Percentiles rank a stretch among this genome's conserved stretches.
Conservation (phyloP, 2,797 vertebrate genomes). For the Catostomus latipinnis region DNA sequence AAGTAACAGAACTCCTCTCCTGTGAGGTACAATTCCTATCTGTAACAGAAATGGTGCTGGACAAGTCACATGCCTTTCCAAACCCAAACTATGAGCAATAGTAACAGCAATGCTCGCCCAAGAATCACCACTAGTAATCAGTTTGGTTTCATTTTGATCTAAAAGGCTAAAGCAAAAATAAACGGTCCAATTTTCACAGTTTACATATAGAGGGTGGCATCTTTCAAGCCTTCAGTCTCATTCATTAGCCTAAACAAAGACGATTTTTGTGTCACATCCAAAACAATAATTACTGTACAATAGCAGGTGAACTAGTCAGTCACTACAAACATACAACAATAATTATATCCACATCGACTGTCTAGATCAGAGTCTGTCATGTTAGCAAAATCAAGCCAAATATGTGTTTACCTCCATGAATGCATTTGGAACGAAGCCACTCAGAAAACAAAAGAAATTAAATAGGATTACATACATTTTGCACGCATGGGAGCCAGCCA, state of each 20-base stretch:
- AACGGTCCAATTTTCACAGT: no score
- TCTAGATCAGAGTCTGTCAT: constrained; percentile 12
- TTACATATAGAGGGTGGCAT: background rate
- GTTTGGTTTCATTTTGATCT: background rate
- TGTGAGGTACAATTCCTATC: no score
- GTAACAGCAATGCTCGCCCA: no score
- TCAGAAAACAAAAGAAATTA: constrained; percentile 31
- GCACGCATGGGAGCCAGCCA: background rate
- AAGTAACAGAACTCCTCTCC: no score
- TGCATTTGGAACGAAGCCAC: constrained; percentile 10
- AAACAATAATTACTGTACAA: constrained; percentile 16
- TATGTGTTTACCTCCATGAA: constrained; percentile 14
- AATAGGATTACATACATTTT: constrained; percentile 10
- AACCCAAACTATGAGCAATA: no score
- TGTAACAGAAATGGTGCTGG: no score
- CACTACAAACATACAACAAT: constrained; percentile 14
- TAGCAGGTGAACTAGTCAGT: constrained; percentile 3
- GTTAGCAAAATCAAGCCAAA: constrained; percentile 29
- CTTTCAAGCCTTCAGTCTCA: background rate
- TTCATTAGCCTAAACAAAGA: background rate
- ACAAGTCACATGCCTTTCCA: no score
- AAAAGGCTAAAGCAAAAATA: no score
- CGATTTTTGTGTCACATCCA: constrained; percentile 8
- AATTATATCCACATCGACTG: constrained; percentile 41
- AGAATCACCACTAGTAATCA: no score